These are phyloP conservation scores for Leucoma salicis DNA, from an alignment of 2,888 invertebrate genomes.

Conservation along the genomic window DNA sequence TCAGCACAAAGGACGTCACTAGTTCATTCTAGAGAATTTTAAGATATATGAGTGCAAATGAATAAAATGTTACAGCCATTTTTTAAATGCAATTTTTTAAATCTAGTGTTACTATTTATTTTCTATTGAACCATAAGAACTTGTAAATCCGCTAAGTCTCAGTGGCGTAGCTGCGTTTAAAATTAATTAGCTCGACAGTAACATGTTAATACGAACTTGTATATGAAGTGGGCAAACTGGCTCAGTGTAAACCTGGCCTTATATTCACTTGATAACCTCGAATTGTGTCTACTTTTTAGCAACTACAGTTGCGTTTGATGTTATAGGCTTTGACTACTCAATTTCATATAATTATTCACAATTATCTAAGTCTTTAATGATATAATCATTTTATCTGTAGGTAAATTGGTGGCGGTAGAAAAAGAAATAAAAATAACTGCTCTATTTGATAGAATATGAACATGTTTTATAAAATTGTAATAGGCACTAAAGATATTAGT, in stretches of 20 bases:
- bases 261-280: constrained; percentile 24
- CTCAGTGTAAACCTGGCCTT: constrained; percentile 8
- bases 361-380: constrained; percentile 18
- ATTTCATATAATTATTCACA: constrained; percentile 15
- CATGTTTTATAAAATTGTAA: constrained; percentile 42
- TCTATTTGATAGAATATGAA: constrained; percentile 49
- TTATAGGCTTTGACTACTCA: neutral
- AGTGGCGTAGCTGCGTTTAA: too few species aligned
- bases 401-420: constrained; percentile 59
- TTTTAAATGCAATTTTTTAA: too few species aligned
- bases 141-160: too few species aligned
- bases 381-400: neutral
- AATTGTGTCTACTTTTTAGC: constrained; percentile 30
- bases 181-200: too few species aligned
- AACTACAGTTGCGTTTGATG: constrained; percentile 20
- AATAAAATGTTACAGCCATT: too few species aligned
- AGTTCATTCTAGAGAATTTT: too few species aligned
- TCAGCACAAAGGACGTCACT: too few species aligned
- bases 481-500: constrained; percentile 38
- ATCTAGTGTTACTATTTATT: too few species aligned
- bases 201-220: constrained; percentile 10
- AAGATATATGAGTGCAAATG: too few species aligned
- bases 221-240: neutral
- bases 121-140: too few species aligned
- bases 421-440: constrained; percentile 38